These are phyloP conservation scores for Polypedilum vanderplanki DNA, from an alignment of 1,140 invertebrate species.

Conservation along the genomic window DNA sequence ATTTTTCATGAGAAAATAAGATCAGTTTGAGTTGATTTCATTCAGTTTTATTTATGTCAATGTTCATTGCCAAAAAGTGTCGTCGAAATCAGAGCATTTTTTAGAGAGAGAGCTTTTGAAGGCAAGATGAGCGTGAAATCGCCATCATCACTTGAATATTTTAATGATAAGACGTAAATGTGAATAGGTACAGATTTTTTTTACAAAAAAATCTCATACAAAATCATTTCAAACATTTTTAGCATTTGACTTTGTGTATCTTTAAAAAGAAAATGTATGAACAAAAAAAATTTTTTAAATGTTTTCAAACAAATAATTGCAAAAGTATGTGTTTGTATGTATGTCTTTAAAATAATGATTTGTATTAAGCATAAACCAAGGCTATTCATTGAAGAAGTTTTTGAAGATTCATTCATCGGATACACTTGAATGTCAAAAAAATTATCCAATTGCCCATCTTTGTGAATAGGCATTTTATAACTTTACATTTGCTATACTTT, in stretches of 20 bases:
- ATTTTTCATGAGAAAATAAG: too few relatives aligned
- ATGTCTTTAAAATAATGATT: background rate
- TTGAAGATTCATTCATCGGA: constrained; percentile 11
- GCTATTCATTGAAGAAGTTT: background rate
- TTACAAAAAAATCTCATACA: background rate
- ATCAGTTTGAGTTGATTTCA: background rate
- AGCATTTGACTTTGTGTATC: background rate
- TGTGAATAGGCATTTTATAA: too few relatives aligned
- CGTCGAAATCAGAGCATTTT: background rate
- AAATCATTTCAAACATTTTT: background rate
- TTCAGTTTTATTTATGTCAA: constrained; percentile 12
- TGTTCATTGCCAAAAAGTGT: constrained; percentile 1
- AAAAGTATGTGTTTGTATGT: background rate
- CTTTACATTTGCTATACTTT: too few relatives aligned
- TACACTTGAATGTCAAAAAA: background rate
- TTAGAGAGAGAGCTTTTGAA: background rate
- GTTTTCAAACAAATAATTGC: background rate
- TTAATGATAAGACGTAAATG: background rate
- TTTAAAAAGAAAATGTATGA: background rate
- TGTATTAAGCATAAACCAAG: constrained; percentile 6
- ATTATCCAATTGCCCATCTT: background rate
- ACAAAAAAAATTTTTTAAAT: background rate
- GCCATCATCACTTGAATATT: background rate
- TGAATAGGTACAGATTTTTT: background rate
- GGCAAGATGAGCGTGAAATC: constrained; percentile 3